A percentile compares a stretch with the other conserved stretches of the same genome.
Conservation (phyloP, 1,140 invertebrate genomes). For the Musca vetustissima region DNA sequence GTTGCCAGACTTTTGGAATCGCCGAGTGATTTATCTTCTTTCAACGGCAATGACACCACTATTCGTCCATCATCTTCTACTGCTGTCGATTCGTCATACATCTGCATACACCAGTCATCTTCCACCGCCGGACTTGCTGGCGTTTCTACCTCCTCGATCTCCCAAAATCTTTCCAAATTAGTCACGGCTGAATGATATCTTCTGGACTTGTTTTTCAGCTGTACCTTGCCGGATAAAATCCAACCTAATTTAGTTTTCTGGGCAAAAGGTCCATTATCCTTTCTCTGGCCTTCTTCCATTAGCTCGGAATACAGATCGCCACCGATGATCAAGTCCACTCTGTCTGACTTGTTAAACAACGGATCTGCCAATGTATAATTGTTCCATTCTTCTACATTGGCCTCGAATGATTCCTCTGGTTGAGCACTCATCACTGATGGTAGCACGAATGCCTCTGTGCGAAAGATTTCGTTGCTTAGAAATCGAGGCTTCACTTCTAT, state of each 20-base stretch:
- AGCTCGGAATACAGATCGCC: not conserved
- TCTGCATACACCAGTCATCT: not conserved
- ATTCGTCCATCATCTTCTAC: not conserved
- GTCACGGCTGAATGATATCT: not conserved
- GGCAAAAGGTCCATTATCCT: not conserved
- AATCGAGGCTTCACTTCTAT: not conserved
- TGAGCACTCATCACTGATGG: not conserved
- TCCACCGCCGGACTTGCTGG: not conserved
- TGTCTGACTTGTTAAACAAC: not conserved
- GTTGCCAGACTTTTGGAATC: conserved; percentile 3
- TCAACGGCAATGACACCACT: conserved; percentile 6
- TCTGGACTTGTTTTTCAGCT: not conserved
- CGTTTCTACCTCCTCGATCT: not conserved
- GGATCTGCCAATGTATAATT: not conserved
- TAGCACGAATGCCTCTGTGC: not conserved
- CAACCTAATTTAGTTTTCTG: not conserved
- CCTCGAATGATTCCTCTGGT: not conserved
- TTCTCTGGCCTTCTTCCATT: not conserved
- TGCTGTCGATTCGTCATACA: conserved; percentile 1
- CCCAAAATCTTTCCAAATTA: conserved; percentile 10
- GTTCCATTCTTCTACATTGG: conserved; percentile 3
- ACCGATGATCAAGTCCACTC: not conserved
- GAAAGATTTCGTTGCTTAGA: not conserved
- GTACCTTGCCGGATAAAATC: not conserved
- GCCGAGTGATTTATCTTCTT: conserved; percentile 2